These are phyloP conservation scores for Poecilia picta DNA, from an alignment of 2,797 vertebrate genomes.

Conservation along the genomic window DNA sequence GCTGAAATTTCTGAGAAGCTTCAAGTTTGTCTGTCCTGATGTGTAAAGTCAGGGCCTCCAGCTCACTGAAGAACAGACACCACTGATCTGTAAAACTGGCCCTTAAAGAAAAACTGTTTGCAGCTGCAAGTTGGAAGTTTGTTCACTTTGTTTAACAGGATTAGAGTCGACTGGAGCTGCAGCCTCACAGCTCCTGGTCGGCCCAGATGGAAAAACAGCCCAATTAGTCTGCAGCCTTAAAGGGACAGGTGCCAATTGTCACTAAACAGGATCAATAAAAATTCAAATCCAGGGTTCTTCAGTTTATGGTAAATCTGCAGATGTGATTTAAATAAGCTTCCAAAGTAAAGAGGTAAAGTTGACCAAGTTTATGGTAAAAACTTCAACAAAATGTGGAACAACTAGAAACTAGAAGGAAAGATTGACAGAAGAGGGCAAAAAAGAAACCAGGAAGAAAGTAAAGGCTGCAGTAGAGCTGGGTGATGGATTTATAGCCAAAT, in stretches of 20 bases:
- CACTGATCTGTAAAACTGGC: neutral
- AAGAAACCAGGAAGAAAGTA: neutral
- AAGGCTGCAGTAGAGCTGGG: neutral
- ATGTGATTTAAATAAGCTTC: too few species aligned
- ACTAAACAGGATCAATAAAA: too few species aligned
- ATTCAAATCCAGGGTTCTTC: too few species aligned
- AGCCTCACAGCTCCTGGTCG: slow-evolving; percentile 24
- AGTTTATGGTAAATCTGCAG: too few species aligned
- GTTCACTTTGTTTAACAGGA: slow-evolving; percentile 56
- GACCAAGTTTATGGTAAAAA: too few species aligned
- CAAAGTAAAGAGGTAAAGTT: too few species aligned
- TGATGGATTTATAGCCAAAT: too few species aligned
- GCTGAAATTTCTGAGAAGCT: neutral
- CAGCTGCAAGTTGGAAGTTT: slow-evolving; percentile 30
- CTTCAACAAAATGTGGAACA: neutral
- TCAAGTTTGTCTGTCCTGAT: neutral
- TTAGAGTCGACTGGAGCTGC: slow-evolving; percentile 41
- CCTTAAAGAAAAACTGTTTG: neutral
- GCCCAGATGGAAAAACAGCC: slow-evolving; percentile 25
- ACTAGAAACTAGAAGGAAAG: neutral
- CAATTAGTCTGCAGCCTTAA: neutral
- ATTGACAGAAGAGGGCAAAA: too few species aligned
- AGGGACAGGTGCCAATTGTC: neutral
- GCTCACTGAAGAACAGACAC: neutral
- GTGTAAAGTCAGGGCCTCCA: too few species aligned